These are phyloP conservation scores for Acheta domesticus DNA, from an alignment of 2,888 invertebrate species.

Conservation along the genomic window DNA sequence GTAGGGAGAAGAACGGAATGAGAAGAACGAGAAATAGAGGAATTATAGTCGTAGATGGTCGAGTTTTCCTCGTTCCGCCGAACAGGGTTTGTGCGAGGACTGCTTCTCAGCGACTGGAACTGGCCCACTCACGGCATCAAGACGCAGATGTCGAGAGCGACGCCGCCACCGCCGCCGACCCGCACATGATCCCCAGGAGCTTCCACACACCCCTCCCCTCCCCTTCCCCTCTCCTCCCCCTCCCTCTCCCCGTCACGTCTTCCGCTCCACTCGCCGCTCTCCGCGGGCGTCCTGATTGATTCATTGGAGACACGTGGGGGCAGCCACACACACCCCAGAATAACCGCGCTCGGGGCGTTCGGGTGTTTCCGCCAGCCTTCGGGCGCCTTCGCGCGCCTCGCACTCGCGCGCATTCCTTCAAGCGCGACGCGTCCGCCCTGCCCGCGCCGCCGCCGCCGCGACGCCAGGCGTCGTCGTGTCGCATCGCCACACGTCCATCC, in stretches of 20 bases:
- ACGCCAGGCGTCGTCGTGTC: background rate
- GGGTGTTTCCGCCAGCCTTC: background rate
- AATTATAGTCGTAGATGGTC: too few species aligned
- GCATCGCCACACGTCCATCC: background rate
- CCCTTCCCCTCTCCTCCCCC: background rate
- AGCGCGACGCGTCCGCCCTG: background rate
- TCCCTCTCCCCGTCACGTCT: background rate
- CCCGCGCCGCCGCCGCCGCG: background rate
- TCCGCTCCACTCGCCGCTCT: background rate
- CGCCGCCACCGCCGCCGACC: too few species aligned
- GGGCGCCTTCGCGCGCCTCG: background rate
- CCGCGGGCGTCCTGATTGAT: constrained; percentile 28
- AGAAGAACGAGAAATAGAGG: too few species aligned
- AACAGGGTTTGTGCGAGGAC: too few species aligned
- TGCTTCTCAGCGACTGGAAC: too few species aligned
- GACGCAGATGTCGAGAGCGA: too few species aligned
- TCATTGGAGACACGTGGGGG: constrained; percentile 29
- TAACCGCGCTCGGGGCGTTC: background rate
- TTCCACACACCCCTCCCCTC: background rate
- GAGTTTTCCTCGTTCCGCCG: too few species aligned
- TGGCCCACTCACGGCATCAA: too few species aligned
- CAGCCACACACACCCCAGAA: constrained; percentile 24
- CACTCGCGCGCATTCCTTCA: constrained; percentile 20
- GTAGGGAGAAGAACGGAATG: too few species aligned
- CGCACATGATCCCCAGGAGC: too few species aligned